Percentiles rank a stretch among this genome's conserved stretches.
phyloP scores from a whole-genome alignment of 2,113 vertebrate genomes.

The Physeter macrocephalus region DNA sequence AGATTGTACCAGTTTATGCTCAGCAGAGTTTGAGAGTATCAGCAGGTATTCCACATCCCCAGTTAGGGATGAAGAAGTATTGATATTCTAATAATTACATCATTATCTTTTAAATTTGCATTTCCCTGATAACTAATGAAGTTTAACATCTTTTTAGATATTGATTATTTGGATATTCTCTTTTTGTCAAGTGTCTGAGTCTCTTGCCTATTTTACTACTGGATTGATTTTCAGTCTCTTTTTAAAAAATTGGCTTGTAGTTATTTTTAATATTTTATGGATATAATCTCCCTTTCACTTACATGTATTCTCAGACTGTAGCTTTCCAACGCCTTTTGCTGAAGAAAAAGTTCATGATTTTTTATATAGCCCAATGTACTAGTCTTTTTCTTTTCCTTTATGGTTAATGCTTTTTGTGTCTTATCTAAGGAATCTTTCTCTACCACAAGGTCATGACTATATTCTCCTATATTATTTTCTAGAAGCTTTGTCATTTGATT shows the following conservation, averaged over 20 bases:
- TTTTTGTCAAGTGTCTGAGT: not conserved
- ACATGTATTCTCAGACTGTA: not conserved
- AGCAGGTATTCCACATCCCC: not conserved
- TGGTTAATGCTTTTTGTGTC: not conserved
- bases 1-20: not conserved
- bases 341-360: not conserved
- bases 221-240: not conserved
- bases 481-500: not conserved
- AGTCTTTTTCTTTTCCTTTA: not conserved
- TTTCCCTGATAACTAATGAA: not conserved
- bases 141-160: not conserved
- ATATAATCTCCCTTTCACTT: not conserved
- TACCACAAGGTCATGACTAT: not conserved
- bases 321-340: not conserved
- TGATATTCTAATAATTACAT: not conserved
- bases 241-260: not conserved
- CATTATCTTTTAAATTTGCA: not conserved
- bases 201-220: not conserved
- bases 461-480: not conserved
- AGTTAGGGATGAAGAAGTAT: not conserved
- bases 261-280: constrained; percentile 23
- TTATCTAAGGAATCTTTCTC: constrained; percentile 29
- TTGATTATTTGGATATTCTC: not conserved
- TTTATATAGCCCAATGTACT: not conserved
- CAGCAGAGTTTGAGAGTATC: not conserved